A percentile compares a stretch with the other conserved stretches of the same genome.
Conservation (phyloP, 2,888 invertebrate species). For the Eilema sororculum region DNA sequence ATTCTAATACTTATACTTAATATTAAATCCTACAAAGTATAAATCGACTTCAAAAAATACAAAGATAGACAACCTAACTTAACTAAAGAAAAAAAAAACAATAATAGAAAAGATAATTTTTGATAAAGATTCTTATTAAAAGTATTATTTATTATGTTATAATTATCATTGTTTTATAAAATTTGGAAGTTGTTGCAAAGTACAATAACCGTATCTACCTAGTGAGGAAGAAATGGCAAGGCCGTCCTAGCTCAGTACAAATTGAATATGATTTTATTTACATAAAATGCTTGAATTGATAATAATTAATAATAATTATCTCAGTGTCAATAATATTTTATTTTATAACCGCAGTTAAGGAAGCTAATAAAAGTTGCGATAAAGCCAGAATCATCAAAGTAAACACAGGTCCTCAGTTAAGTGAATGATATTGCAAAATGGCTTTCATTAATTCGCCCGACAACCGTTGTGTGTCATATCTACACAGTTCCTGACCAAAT, state of each 20-base stretch:
- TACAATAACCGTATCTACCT: too few relatives aligned
- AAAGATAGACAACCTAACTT: too few relatives aligned
- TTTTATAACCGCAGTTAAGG: not conserved
- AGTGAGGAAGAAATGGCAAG: not conserved
- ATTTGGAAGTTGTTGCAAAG: not conserved
- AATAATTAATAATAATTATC: not conserved
- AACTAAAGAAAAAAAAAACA: too few relatives aligned
- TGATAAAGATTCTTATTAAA: too few relatives aligned
- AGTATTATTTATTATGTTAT: too few relatives aligned
- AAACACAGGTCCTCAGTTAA: not conserved
- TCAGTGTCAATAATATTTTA: not conserved
- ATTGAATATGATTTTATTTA: not conserved
- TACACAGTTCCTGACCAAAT: conserved; percentile 7
- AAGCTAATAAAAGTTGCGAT: not conserved
- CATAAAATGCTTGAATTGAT: not conserved
- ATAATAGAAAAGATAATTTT: too few relatives aligned
- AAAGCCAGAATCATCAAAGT: not conserved
- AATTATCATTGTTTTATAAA: too few relatives aligned
- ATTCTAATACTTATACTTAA: too few relatives aligned
- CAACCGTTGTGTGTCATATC: not conserved
- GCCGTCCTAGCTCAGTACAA: not conserved
- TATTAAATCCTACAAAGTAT: too few relatives aligned
- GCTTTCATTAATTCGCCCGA: conserved; percentile 12
- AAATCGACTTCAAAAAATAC: too few relatives aligned
- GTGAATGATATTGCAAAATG: not conserved